Conservation (phyloP, 2,797 vertebrate genomes). For the Urocyon cinereoargenteus region DNA sequence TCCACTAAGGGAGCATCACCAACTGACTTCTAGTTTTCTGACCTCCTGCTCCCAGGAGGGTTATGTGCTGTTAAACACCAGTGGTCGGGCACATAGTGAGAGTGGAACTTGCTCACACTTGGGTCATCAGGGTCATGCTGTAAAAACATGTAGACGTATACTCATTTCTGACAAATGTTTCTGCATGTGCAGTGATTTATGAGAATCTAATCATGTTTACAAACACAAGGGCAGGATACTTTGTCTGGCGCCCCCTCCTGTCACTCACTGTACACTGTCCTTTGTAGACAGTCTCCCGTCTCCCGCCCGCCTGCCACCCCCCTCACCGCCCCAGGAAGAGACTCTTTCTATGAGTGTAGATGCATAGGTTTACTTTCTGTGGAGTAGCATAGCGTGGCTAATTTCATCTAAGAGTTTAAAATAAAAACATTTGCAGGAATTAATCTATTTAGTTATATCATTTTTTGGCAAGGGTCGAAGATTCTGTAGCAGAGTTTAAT, state of each 20-base stretch:
- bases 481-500: not conserved
- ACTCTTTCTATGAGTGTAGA: accelerated
- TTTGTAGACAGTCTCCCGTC: not conserved
- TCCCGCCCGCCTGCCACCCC: accelerated
- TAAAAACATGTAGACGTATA: accelerated
- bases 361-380: not conserved
- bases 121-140: not conserved
- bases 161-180: not conserved
- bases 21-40: too few relatives aligned
- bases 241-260: not conserved
- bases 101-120: not conserved
- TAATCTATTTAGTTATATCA: not conserved
- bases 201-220: not conserved
- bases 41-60: not conserved
- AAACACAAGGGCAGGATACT: not conserved
- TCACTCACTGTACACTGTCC: not conserved
- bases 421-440: not conserved
- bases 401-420: not conserved
- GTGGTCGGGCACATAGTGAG: not conserved
- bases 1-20: accelerated
- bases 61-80: accelerated
- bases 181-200: accelerated
- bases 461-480: not conserved
- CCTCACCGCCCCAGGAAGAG: not conserved
- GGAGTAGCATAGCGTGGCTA: not conserved